These are phyloP conservation scores for Myiagra hebetior DNA, from an alignment of 2,113 vertebrate species.

Conservation along the genomic window DNA sequence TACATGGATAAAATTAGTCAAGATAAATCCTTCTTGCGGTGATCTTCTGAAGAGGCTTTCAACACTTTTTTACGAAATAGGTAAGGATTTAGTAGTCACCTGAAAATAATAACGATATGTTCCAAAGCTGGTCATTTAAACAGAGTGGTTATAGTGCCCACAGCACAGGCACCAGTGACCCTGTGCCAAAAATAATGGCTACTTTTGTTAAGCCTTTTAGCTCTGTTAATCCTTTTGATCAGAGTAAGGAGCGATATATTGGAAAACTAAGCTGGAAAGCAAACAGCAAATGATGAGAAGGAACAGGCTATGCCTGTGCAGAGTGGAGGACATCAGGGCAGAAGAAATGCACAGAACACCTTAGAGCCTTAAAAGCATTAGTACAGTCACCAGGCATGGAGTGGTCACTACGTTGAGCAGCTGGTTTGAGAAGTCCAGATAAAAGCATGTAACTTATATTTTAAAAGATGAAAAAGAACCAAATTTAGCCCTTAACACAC, in stretches of 20 bases:
- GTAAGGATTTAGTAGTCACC: background rate
- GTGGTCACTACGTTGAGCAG: background rate
- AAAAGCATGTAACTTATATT: background rate
- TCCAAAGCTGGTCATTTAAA: background rate
- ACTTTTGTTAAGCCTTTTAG: conserved; percentile 6
- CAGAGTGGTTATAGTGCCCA: background rate
- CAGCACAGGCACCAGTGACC: background rate
- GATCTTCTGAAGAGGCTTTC: background rate
- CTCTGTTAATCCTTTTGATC: background rate
- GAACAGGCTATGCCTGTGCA: background rate
- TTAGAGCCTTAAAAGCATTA: background rate
- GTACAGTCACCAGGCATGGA: background rate
- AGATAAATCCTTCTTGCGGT: background rate
- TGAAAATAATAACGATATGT: background rate
- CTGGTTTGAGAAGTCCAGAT: background rate
- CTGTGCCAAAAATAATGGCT: background rate
- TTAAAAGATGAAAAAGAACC: background rate
- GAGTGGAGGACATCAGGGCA: background rate
- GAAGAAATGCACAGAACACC: background rate
- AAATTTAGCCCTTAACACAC: background rate
- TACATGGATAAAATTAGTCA: background rate
- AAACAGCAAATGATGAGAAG: background rate
- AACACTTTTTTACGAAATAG: background rate
- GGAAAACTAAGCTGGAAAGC: background rate
- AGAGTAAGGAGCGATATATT: background rate